Base-by-base conservation (phyloP, 2,888 invertebrate genomes). In the Zaprionus lineosus region DNA sequence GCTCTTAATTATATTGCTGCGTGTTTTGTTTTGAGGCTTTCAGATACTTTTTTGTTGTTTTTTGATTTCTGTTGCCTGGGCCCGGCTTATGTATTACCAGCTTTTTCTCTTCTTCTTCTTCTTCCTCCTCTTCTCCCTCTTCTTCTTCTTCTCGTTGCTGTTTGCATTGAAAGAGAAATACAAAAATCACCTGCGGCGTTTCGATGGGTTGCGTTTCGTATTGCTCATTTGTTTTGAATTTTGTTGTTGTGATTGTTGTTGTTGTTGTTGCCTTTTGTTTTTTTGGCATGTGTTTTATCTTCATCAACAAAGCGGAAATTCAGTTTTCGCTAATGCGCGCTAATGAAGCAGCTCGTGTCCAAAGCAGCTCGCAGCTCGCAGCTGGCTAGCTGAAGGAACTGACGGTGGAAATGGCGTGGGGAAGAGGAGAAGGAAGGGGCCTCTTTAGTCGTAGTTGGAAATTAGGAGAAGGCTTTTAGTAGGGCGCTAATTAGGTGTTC, bases 271-370 rank as follows among this genome's bases (percentile, higher is more conserved):
- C 12, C 11, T 33, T 52, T 34, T 33, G 53, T 19, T 58, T n/a
- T n/a, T 60, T 52, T 84, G 78, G 84, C 84, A 77, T 78, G 78
- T 82, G 82, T 77, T 78, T 82, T 68, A 71, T 78, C 78, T 79
- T 76, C 81, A 79, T 79, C 74, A 76, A 53, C 48, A 44, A 50
- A 64, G 37, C 71, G 74, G 78, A 81, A 81, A 84, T 82, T 82
- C 82, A 77, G 67, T 78, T 84, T 77, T 70, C 58, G 74, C 82
- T 77, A 77, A 77, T 77, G 84, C 66, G 46, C 67, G 74, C 82
- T 84, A 78, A 78, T 84, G 77, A 84, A 78, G 61, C 82, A 70
- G 51, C 69, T 79, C 63, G 74, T 81, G 78, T 61, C 71, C 55
- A 50, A 64, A 21, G n/a, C n/a, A n/a, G n/a, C n/a, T n/a, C n/a